Percentiles rank a stretch among this genome's conserved stretches.
Evolutionary conservation across 2,888 invertebrate species (phyloP).

Genomic region (Nemurella pictetii): DNA sequence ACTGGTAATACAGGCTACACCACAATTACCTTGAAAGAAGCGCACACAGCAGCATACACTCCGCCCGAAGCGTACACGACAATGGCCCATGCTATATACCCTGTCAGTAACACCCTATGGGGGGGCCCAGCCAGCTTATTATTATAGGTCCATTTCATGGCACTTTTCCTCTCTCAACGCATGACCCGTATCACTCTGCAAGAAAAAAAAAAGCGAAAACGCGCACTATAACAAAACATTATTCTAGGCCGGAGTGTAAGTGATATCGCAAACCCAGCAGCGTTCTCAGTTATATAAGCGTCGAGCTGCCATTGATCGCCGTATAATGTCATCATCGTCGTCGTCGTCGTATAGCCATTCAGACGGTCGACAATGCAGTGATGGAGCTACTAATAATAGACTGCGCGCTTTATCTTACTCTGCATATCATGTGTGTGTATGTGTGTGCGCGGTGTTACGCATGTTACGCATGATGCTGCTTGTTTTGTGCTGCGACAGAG

Average conservation of each 20-base stretch:
- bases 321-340: too few relatives aligned
- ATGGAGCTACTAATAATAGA: background rate
- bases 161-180: background rate
- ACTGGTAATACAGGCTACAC: background rate
- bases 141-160: constrained; percentile 10
- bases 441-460: background rate
- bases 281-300: too few relatives aligned
- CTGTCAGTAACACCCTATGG: background rate
- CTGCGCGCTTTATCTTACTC: background rate
- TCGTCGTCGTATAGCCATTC: background rate
- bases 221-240: background rate
- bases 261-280: background rate
- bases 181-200: constrained; percentile 5
- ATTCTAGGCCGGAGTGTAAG: background rate
- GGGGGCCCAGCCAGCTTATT: constrained; percentile 15
- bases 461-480: background rate
- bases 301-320: background rate
- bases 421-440: background rate
- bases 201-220: background rate
- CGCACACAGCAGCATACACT: background rate
- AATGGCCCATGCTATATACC: background rate
- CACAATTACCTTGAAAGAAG: background rate
- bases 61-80: background rate
- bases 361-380: background rate
- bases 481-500: background rate